Evolutionary conservation across 2,888 invertebrate species (phyloP).

Genomic region (Meteorus colon): DNA sequence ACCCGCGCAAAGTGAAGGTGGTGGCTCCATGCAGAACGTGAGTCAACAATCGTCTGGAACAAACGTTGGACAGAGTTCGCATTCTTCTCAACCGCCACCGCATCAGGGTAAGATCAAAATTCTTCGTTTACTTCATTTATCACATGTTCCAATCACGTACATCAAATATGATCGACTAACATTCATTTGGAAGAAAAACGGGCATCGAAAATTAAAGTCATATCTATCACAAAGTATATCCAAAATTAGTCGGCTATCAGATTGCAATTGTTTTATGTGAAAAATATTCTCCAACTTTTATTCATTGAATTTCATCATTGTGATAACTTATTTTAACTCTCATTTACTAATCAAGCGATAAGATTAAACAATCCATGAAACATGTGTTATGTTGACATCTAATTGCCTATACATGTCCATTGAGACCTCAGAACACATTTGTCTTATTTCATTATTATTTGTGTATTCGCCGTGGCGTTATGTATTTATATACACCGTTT

Average conservation of each 20-base stretch:
- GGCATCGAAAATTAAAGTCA: not conserved
- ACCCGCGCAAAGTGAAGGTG: slow-evolving; percentile 63
- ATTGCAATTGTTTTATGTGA: not conserved
- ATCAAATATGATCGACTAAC: not conserved
- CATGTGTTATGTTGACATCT: slow-evolving; percentile 3
- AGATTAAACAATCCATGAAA: not conserved
- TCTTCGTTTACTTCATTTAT: slow-evolving; percentile 22
- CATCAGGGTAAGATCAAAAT: slow-evolving; percentile 66
- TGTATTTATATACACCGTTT: slow-evolving; percentile 42
- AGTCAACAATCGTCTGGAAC: slow-evolving; percentile 63
- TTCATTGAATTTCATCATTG: not conserved
- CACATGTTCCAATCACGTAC: not conserved
- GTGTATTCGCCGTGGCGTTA: not conserved
- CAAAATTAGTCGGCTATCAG: not conserved
- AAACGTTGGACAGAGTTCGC: slow-evolving; percentile 64
- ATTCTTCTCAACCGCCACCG: slow-evolving; percentile 64
- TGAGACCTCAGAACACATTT: not conserved
- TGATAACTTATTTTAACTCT: not conserved
- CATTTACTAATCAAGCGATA: slow-evolving; percentile 12
- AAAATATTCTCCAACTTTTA: not conserved
- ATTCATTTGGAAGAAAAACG: not conserved
- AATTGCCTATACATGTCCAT: not conserved
- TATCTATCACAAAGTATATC: not conserved
- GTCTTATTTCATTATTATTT: not conserved
- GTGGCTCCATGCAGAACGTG: slow-evolving; percentile 65